Evolutionary conservation across 2,113 vertebrate species (phyloP).

Genomic region (Hippocampus barbouri): DNA sequence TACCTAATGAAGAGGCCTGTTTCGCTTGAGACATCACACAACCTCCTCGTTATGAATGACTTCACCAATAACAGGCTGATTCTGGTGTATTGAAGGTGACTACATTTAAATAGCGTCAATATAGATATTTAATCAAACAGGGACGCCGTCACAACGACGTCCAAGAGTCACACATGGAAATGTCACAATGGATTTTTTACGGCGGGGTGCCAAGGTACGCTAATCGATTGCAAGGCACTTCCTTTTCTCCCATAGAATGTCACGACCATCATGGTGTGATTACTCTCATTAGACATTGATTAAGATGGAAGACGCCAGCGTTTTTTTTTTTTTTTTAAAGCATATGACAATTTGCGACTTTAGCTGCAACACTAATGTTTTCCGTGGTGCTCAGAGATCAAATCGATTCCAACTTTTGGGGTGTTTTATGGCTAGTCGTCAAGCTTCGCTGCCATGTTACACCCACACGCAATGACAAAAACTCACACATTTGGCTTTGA

Average conservation of each 20-base stretch:
- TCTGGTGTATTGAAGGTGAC: neutral
- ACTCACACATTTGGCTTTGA: no score
- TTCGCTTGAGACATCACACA: neutral
- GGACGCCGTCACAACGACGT: conserved; percentile 34
- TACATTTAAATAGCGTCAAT: neutral
- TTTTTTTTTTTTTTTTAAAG: conserved; percentile 21
- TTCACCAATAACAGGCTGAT: neutral
- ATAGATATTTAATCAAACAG: conserved; percentile 21
- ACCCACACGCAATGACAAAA: no score
- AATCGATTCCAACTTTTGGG: no score
- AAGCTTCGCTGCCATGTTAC: no score
- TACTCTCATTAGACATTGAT: conserved; percentile 73
- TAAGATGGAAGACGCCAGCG: conserved; percentile 34
- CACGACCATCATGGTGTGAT: conserved; percentile 65
- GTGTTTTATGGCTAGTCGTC: no score
- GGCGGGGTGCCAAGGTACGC: conserved; percentile 66
- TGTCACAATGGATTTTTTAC: conserved; percentile 72
- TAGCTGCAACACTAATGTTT: conserved; percentile 50
- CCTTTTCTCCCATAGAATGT: conserved; percentile 65
- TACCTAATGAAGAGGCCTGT: no score
- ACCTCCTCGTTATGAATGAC: neutral
- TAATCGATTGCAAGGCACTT: conserved; percentile 68
- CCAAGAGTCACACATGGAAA: conserved; percentile 67
- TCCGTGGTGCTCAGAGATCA: neutral
- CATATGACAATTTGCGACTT: conserved; percentile 60